These are phyloP conservation scores for Pedionomus torquatus DNA, from an alignment of 2,113 vertebrate species.

Conservation along the genomic window DNA sequence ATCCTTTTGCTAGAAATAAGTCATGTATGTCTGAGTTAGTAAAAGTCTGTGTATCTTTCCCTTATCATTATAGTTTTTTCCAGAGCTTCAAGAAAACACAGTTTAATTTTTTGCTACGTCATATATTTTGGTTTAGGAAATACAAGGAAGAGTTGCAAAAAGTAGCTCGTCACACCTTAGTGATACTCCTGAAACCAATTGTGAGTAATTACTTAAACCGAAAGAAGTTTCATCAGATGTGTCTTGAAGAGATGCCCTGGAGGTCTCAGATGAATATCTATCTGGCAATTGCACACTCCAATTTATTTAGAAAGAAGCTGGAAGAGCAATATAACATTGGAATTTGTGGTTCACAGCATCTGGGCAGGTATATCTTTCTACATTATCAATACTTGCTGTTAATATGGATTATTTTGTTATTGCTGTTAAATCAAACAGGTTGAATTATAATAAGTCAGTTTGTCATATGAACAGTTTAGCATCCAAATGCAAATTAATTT, in stretches of 20 bases:
- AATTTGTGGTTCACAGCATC: not conserved
- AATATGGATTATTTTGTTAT: not conserved
- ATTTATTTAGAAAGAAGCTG: conserved; percentile 75
- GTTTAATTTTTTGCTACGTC: not conserved
- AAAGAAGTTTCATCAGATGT: conserved; percentile 72
- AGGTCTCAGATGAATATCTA: conserved; percentile 84
- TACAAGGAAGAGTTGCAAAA: conserved; percentile 46
- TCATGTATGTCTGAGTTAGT: not conserved
- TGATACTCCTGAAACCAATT: conserved; percentile 64
- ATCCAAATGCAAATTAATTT: not conserved
- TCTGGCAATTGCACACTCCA: conserved; percentile 80
- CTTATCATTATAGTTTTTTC: not conserved
- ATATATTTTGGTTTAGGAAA: conserved; percentile 46
- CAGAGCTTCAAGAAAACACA: not conserved
- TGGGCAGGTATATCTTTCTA: conserved; percentile 68
- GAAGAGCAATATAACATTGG: conserved; percentile 50
- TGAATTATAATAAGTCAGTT: not conserved
- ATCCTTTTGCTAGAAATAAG: not conserved
- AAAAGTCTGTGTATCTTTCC: too few species aligned
- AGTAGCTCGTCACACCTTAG: conserved; percentile 65
- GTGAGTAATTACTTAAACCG: conserved; percentile 61
- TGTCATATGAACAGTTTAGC: not conserved
- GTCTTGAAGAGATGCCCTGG: conserved; percentile 85
- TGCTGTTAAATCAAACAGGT: not conserved
- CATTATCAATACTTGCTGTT: not conserved